A percentile compares a stretch with the other conserved stretches of the same genome.
Conservation (phyloP, 2,888 invertebrate genomes). For the Megaustenia siamemsis region DNA sequence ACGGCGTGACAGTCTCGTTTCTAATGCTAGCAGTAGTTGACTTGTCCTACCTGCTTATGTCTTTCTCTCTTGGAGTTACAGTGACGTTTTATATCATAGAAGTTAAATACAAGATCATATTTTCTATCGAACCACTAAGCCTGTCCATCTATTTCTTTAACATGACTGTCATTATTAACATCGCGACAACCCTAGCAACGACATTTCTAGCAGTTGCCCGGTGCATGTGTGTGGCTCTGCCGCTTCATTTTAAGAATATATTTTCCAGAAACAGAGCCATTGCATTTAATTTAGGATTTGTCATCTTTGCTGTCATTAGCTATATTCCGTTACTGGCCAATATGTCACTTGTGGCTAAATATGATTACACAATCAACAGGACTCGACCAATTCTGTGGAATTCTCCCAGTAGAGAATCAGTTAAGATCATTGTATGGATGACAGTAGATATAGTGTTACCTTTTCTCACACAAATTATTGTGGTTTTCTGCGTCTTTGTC, state of each 20-base stretch:
- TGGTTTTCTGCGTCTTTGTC: neutral
- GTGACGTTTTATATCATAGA: neutral
- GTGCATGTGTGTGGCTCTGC: constrained; percentile 36
- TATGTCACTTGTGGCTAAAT: neutral
- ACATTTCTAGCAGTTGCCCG: constrained; percentile 43
- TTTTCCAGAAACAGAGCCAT: neutral
- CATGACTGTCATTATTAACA: neutral
- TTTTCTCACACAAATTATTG: too few relatives aligned
- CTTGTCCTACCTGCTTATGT: neutral
- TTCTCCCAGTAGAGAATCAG: too few relatives aligned
- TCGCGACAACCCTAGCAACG: neutral
- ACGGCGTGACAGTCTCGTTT: constrained; percentile 27
- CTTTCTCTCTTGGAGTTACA: neutral
- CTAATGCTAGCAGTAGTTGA: neutral
- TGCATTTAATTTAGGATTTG: neutral
- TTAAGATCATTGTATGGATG: too few relatives aligned
- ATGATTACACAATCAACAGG: too few relatives aligned
- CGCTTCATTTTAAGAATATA: constrained; percentile 26
- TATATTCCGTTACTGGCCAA: neutral
- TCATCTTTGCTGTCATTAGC: neutral
- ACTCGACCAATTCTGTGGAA: too few relatives aligned
- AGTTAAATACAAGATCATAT: neutral
- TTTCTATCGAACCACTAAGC: constrained; percentile 29
- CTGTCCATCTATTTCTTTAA: constrained; percentile 11
- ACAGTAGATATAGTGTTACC: too few relatives aligned